Evolutionary conservation across 92 coral and sea anemone species (phyloP).

Genomic region (Umimayanthus chanpuru): DNA sequence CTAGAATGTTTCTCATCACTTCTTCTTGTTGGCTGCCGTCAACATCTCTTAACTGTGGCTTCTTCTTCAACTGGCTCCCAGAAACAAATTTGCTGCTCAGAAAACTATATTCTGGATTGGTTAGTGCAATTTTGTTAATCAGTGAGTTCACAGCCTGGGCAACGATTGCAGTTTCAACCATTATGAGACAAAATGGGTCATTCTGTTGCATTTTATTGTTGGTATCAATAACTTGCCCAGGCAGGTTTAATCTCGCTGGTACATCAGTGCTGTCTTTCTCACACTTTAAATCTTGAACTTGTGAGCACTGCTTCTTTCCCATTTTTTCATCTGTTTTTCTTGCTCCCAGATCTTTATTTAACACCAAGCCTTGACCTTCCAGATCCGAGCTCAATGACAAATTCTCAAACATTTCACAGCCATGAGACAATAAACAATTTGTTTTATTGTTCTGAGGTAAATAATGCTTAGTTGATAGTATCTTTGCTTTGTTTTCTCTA

Average conservation of each 20-base stretch:
- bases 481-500: not conserved
- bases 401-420: conserved; percentile 1
- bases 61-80: conserved; percentile 41
- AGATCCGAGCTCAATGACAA: conserved; percentile 3
- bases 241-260: not conserved
- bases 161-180: conserved; percentile 56
- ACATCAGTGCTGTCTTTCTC: not conserved
- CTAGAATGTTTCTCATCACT: conserved; percentile 59
- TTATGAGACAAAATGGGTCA: conserved; percentile 57
- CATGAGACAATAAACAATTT: not conserved
- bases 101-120: conserved; percentile 44
- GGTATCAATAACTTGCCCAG: not conserved
- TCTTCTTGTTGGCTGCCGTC: conserved; percentile 37
- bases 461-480: not conserved
- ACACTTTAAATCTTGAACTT: not conserved
- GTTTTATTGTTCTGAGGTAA: not conserved
- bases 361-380: not conserved
- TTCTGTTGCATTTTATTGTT: not conserved
- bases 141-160: conserved; percentile 68
- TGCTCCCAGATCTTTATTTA: not conserved
- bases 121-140: conserved; percentile 54
- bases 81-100: conserved; percentile 62
- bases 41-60: conserved; percentile 34
- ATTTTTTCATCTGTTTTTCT: not conserved
- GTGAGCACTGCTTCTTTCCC: not conserved